phyloP scores from a whole-genome alignment of 2,797 vertebrate genomes.

The Limnodromus scolopaceus region DNA sequence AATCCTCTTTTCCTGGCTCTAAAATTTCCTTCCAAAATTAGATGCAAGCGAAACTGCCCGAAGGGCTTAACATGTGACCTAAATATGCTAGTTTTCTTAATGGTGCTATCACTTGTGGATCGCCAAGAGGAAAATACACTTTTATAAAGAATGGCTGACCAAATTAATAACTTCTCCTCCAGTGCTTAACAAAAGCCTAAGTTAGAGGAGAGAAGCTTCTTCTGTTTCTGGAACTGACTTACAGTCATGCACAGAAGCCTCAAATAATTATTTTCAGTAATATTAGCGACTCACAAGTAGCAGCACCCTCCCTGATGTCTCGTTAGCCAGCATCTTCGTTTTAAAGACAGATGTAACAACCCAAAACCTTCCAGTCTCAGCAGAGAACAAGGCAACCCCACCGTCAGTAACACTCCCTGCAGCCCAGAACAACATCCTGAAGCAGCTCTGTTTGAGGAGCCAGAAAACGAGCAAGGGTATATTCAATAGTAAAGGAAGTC shows the following conservation, averaged over 20 bases:
- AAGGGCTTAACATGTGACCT: conserved; percentile 26
- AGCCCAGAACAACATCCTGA: background rate
- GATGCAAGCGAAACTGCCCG: background rate
- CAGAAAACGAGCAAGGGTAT: fast-evolving
- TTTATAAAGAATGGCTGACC: background rate
- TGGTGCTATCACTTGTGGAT: conserved; percentile 26
- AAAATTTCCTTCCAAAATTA: conserved; percentile 27
- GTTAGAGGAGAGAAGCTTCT: background rate
- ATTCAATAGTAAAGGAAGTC: background rate
- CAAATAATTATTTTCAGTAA: background rate
- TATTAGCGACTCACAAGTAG: background rate
- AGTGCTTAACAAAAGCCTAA: conserved; percentile 16
- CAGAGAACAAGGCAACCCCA: background rate
- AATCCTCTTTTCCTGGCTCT: background rate
- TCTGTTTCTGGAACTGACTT: background rate
- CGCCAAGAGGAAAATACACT: background rate
- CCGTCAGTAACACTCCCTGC: background rate
- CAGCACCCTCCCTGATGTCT: background rate
- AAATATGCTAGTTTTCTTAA: conserved; percentile 10
- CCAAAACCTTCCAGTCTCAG: background rate
- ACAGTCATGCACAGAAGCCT: background rate
- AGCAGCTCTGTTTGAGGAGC: background rate
- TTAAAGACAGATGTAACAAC: background rate
- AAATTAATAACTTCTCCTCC: conserved; percentile 62
- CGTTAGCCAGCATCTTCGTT: background rate